Evolutionary conservation across 92 coral and sea anemone genomes (phyloP).

Genomic region (Epizoanthus stellaris): DNA sequence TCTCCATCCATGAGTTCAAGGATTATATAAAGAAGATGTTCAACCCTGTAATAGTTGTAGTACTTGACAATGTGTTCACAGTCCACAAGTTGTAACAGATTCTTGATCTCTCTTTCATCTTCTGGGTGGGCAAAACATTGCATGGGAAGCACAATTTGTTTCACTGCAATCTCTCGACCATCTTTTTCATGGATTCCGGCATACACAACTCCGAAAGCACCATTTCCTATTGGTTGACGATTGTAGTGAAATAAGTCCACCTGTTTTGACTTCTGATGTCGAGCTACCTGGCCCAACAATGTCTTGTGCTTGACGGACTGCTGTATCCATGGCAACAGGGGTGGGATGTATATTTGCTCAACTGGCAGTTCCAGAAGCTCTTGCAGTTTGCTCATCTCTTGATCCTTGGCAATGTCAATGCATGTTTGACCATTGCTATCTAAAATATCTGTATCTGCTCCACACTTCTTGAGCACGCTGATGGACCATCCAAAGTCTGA

Average conservation of each 20-base stretch:
- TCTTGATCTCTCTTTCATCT: conserved; percentile 46
- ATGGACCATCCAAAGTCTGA: conserved; percentile 9
- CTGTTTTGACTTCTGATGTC: too few relatives aligned
- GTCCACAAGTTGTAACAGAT: conserved; percentile 40
- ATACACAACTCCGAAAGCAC: conserved; percentile 53
- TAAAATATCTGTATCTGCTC: too few relatives aligned
- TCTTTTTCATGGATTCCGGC: conserved; percentile 61
- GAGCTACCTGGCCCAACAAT: too few relatives aligned
- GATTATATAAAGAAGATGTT: conserved; percentile 42
- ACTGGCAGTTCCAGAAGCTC: too few relatives aligned
- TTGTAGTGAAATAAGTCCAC: too few relatives aligned
- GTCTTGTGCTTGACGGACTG: too few relatives aligned
- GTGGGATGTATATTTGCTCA: too few relatives aligned
- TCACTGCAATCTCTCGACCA: conserved; percentile 61
- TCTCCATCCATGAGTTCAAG: conserved; percentile 75
- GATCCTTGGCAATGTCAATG: too few relatives aligned
- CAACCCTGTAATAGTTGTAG: conserved; percentile 31
- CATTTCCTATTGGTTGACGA: not conserved
- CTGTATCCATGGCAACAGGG: too few relatives aligned
- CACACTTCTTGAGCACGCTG: too few relatives aligned
- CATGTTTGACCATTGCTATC: too few relatives aligned
- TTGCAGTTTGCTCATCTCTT: too few relatives aligned
- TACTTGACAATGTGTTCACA: conserved; percentile 52
- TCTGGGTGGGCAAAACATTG: not conserved
- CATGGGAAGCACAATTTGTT: conserved; percentile 21